Evolutionary conservation across 2,888 invertebrate genomes (phyloP).

Genomic region (Callosobruchus maculatus): DNA sequence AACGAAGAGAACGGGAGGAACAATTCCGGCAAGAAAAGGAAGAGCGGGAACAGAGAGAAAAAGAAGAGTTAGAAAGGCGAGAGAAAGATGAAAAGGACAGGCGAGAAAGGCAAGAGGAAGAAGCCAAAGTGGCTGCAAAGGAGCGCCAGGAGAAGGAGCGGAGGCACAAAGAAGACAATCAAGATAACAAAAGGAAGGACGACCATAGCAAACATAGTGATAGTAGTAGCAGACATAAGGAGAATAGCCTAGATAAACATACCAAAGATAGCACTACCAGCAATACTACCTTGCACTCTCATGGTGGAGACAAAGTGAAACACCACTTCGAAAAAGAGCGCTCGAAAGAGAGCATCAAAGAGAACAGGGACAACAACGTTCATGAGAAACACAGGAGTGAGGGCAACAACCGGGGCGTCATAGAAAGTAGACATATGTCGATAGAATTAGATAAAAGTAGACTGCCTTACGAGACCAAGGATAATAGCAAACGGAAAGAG

Average conservation of each 20-base stretch:
- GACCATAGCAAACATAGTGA: constrained; percentile 43
- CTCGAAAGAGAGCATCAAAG: constrained; percentile 48
- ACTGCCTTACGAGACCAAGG: constrained; percentile 28
- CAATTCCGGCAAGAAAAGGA: constrained; percentile 35
- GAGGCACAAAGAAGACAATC: constrained; percentile 46
- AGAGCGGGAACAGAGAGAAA: constrained; percentile 39
- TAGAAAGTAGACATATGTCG: constrained; percentile 50
- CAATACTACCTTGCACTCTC: neutral
- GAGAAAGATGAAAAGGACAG: constrained; percentile 25
- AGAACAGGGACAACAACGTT: constrained; percentile 52
- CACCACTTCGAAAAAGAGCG: constrained; percentile 47
- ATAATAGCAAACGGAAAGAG: constrained; percentile 56
- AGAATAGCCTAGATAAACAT: constrained; percentile 38
- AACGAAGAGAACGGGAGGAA: constrained; percentile 26
- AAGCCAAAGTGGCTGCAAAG: constrained; percentile 35
- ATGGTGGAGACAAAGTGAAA: constrained; percentile 26
- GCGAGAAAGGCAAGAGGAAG: constrained; percentile 29
- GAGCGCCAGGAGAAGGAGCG: constrained; percentile 37
- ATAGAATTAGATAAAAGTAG: constrained; percentile 50
- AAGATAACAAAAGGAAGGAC: constrained; percentile 47
- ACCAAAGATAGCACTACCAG: constrained; percentile 1
- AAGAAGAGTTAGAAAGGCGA: constrained; percentile 40
- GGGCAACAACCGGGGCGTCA: constrained; percentile 27
- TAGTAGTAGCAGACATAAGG: constrained; percentile 42
- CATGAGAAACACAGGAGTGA: constrained; percentile 50